These are phyloP conservation scores for Glyphotaelius pellucidus DNA, from an alignment of 2,888 invertebrate genomes.

Conservation along the genomic window DNA sequence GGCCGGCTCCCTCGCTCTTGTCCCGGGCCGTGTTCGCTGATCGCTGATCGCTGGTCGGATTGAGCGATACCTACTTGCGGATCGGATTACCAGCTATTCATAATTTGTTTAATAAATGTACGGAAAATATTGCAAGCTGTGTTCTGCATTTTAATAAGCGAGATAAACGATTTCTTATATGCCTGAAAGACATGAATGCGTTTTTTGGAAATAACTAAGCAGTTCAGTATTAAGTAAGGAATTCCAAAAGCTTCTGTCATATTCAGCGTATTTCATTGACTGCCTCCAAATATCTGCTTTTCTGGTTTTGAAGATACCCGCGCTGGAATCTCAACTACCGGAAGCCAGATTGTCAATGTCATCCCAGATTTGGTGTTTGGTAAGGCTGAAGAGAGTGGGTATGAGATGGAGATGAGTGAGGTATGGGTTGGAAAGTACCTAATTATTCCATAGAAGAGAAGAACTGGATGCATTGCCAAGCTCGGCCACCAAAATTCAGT, in stretches of 20 bases:
- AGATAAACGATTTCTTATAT: not conserved
- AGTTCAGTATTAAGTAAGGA: not conserved
- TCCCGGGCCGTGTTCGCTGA: not conserved
- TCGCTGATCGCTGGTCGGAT: constrained; percentile 15
- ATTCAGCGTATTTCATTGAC: not conserved
- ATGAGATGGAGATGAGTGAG: too few species aligned
- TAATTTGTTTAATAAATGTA: constrained; percentile 23
- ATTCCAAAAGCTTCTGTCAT: not conserved
- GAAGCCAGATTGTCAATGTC: too few species aligned
- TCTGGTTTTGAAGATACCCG: too few species aligned
- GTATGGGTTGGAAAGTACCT: too few species aligned
- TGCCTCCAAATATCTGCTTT: too few species aligned
- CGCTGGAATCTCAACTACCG: too few species aligned
- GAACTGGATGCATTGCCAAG: too few species aligned
- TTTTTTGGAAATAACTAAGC: not conserved
- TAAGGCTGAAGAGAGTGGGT: too few species aligned
- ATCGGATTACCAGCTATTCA: constrained; percentile 39
- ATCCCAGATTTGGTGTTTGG: too few species aligned
- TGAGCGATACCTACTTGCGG: not conserved
- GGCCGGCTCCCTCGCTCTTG: constrained; percentile 29
- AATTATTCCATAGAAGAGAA: too few species aligned
- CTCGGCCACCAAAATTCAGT: not conserved
- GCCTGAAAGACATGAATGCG: not conserved
- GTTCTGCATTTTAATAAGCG: not conserved
- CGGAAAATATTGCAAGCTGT: not conserved